Conservation (phyloP, 1,140 invertebrate species). For the Andrena cerasifolii region DNA sequence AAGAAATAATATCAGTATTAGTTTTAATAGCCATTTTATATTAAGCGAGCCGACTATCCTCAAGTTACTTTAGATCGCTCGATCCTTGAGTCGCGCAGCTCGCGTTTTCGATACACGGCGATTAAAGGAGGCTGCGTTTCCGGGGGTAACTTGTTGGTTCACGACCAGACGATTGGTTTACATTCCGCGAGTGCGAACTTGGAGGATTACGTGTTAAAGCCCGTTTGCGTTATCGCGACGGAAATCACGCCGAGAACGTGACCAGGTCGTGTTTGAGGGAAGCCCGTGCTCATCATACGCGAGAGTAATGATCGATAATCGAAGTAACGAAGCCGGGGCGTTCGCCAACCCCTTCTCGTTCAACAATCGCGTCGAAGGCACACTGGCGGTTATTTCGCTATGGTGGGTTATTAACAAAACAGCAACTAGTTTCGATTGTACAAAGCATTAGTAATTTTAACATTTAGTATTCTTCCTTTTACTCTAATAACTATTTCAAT, state of each 20-base stretch:
- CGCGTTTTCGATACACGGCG: no score
- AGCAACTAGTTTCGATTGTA: no score
- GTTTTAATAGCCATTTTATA: no score
- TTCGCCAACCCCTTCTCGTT: background rate
- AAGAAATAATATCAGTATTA: no score
- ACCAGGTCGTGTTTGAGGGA: slow-evolving; percentile 41
- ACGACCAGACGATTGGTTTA: background rate
- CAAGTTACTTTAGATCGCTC: no score
- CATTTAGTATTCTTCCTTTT: no score
- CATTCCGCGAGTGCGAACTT: slow-evolving; percentile 14
- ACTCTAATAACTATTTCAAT: no score
- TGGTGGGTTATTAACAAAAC: no score
- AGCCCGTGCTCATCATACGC: slow-evolving; percentile 24
- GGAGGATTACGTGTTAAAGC: slow-evolving; percentile 33
- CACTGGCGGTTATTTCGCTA: background rate
- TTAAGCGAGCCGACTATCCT: no score
- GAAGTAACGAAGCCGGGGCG: slow-evolving; percentile 43
- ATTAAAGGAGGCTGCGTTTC: background rate
- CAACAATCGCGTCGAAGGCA: background rate
- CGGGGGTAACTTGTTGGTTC: slow-evolving; percentile 9
- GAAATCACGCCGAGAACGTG: slow-evolving; percentile 37
- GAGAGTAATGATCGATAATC: slow-evolving; percentile 46
- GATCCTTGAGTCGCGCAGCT: no score
- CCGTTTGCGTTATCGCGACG: slow-evolving; percentile 37
- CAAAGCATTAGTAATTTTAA: no score